Evolutionary conservation across 2,797 vertebrate genomes (phyloP).

Genomic region (Macrochelys suwanniensis): DNA sequence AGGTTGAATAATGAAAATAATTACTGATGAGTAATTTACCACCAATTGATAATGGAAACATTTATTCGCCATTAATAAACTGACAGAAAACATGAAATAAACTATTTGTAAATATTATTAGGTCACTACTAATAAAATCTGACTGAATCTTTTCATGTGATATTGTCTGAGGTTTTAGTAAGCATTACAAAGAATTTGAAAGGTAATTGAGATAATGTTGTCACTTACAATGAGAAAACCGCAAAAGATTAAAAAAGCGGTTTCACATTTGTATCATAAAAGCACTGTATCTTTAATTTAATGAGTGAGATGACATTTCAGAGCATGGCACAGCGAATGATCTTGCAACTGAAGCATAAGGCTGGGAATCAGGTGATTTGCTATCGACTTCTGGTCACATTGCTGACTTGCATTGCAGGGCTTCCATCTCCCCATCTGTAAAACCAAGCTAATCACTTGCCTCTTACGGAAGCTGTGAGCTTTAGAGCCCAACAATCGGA

Average conservation of each 20-base stretch:
- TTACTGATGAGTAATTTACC: conserved; percentile 43
- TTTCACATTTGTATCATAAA: conserved; percentile 45
- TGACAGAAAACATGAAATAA: conserved; percentile 54
- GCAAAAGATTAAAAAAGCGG: conserved; percentile 59
- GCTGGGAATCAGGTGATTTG: conserved; percentile 36
- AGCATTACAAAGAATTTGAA: conserved; percentile 58
- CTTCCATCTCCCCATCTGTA: conserved; percentile 37
- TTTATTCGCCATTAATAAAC: conserved; percentile 54
- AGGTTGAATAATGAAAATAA: conserved; percentile 58
- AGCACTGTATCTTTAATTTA: conserved; percentile 54
- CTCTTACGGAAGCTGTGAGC: not conserved
- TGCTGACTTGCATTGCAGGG: conserved; percentile 27
- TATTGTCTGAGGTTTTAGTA: conserved; percentile 58
- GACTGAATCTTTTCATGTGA: conserved; percentile 52
- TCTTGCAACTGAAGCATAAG: conserved; percentile 35
- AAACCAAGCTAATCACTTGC: conserved; percentile 42
- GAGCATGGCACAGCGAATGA: conserved; percentile 45
- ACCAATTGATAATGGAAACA: conserved; percentile 57
- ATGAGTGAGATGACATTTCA: conserved; percentile 58
- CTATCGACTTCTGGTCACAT: conserved; percentile 4
- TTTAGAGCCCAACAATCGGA: conserved; percentile 7
- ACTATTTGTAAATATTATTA: conserved; percentile 58
- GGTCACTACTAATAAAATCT: conserved; percentile 48
- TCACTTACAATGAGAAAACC: conserved; percentile 54
- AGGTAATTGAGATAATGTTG: conserved; percentile 52